A percentile compares a stretch with the other conserved stretches of the same genome.
These are phyloP conservation scores for Synergus japonicus DNA, from an alignment of 2,888 invertebrate genomes.

Conservation along the genomic window DNA sequence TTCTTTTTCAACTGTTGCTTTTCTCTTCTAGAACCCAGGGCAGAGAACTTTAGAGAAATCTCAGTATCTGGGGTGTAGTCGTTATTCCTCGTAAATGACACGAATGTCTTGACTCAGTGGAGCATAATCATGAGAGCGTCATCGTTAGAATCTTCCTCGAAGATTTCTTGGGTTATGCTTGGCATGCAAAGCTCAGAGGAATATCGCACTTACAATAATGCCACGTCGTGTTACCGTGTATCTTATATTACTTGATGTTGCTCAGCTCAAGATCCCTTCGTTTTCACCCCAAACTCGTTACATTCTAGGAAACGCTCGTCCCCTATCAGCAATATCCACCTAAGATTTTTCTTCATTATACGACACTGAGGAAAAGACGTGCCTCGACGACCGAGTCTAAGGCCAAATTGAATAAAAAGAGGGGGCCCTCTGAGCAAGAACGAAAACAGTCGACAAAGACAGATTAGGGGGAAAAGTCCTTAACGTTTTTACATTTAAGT, in stretches of 20 bases:
- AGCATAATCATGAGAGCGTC: slow-evolving; percentile 33
- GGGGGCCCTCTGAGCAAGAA: background rate
- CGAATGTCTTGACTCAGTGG: slow-evolving; percentile 29
- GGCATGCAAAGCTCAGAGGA: slow-evolving; percentile 33
- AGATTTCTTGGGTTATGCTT: slow-evolving; percentile 25
- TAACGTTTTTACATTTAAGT: background rate
- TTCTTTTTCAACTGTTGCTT: background rate
- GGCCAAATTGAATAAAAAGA: background rate
- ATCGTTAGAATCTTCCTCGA: slow-evolving; percentile 34
- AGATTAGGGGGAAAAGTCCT: background rate
- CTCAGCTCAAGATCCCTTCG: slow-evolving; percentile 12
- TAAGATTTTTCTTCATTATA: slow-evolving; percentile 29
- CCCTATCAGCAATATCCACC: slow-evolving; percentile 27
- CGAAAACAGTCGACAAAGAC: background rate
- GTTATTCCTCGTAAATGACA: slow-evolving; percentile 29
- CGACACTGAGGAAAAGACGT: background rate
- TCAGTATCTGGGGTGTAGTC: background rate
- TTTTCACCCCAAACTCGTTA: slow-evolving; percentile 34
- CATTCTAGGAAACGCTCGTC: background rate
- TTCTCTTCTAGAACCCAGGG: background rate
- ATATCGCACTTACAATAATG: slow-evolving; percentile 35
- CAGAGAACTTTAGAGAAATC: slow-evolving; percentile 13
- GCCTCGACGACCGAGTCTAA: background rate
- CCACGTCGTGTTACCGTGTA: background rate
- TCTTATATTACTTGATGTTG: slow-evolving; percentile 29